Evolutionary conservation across 92 coral and sea anemone species (phyloP).

Genomic region (Nematostella vectensis): DNA sequence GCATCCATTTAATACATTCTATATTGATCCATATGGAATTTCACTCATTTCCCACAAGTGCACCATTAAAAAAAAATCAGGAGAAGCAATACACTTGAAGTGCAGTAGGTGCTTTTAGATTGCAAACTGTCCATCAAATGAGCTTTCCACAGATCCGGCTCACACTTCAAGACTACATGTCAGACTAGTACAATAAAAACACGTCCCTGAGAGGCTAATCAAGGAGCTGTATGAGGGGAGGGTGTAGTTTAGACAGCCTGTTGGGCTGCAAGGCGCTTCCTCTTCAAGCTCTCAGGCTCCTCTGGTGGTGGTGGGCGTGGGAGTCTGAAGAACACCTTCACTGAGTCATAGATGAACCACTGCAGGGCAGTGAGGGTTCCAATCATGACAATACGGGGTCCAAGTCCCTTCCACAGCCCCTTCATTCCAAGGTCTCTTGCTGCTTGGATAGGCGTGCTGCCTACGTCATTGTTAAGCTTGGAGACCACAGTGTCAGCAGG

Average conservation of each 20-base stretch:
- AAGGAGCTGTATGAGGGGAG: too few species aligned
- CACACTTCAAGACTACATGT: too few species aligned
- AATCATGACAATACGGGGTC: constrained; percentile 99
- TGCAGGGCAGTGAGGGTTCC: constrained; percentile 98
- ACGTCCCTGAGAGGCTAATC: too few species aligned
- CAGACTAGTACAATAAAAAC: too few species aligned
- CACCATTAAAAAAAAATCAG: too few species aligned
- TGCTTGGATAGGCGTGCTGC: constrained; percentile 92
- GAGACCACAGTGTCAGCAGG: constrained; percentile 99
- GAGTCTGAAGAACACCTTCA: constrained; percentile 91
- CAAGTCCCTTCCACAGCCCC: constrained; percentile 98
- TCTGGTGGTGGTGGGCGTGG: constrained; percentile 99
- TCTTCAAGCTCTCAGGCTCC: constrained; percentile 93
- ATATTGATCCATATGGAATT: too few species aligned
- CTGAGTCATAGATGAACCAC: constrained; percentile 99
- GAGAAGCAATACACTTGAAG: too few species aligned
- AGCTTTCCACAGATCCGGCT: too few species aligned
- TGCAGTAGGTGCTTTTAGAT: too few species aligned
- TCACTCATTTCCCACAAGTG: too few species aligned
- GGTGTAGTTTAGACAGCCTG: constrained; percentile 12
- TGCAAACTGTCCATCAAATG: too few species aligned
- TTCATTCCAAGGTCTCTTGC: constrained; percentile 94
- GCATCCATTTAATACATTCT: too few species aligned
- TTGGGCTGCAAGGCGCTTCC: constrained; percentile 50
- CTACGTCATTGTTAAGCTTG: constrained; percentile 90